Evolutionary conservation across 2,797 vertebrate species (phyloP), one percentile per base, ranked within the genome.

Genomic region (Aeoliscus strigatus): DNA sequence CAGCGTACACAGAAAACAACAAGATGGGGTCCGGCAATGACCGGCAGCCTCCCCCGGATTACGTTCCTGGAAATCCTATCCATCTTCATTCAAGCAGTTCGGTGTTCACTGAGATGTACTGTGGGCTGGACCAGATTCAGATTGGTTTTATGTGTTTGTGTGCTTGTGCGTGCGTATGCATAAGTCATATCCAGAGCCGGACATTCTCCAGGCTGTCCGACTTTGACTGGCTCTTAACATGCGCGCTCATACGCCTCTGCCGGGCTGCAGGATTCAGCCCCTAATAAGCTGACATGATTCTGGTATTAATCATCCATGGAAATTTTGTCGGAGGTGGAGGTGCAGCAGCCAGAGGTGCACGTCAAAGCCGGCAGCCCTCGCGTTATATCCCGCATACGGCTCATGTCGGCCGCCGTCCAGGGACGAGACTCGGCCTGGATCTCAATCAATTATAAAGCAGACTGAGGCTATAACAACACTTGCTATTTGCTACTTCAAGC

Each of bases 11-110:
- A n/a, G 33, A 50, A 72, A 73, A 21, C 3, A 49, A 66, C 55
- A 54, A 70, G 63, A 81, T 75, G 56, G 66, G 61, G 63, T 73
- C 75, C 51, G 40, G 70, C 71, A 77, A 75, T 73, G 73, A 78
- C 57, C 51, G 67, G 59, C 51, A 52, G 66, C 66, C 73, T 60
- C 52, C 55, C 64, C 45, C 12, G 61, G 76, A 83, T 80, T 82
- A 51, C 65, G 70, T 83, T 82, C 49, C 45, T 36, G 63, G 63
- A 81, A 80, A 74, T 79, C 60, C 66, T 72, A 81, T 82, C 80
- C 61, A 75, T 86, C 79, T 83, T 84, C 73, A 76, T 85, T 85
- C 68, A 76, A 62, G 53, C 64, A 74, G 75, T 66, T 73, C 75
- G 61, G 38, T 74, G 77, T 66, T 73, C 66, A 72, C 60, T 79